phyloP scores from a whole-genome alignment of 1,140 invertebrate genomes.

The Lucilia sericata region DNA sequence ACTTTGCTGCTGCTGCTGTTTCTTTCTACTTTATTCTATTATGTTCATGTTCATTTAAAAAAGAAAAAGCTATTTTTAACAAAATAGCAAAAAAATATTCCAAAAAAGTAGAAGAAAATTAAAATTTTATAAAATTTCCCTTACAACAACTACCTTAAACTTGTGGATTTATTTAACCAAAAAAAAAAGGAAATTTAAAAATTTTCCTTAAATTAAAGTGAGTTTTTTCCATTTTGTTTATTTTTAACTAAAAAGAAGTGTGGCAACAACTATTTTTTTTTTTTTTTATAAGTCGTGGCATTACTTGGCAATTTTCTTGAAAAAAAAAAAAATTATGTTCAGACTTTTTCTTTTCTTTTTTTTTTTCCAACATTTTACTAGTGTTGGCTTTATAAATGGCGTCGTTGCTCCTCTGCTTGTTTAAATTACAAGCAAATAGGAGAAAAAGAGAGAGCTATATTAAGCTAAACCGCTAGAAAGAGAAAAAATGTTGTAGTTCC shows the following conservation, averaged over 20 bases:
- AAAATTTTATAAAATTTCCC: not conserved
- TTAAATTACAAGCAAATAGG: not conserved
- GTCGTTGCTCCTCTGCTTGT: not conserved
- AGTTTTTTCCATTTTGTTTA: too few relatives aligned
- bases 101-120: not conserved
- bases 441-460: not conserved
- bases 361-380: not conserved
- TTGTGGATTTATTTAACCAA: too few relatives aligned
- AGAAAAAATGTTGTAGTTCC: not conserved
- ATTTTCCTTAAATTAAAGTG: too few relatives aligned
- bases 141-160: too few relatives aligned
- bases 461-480: not conserved
- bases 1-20: constrained; percentile 9
- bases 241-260: not conserved
- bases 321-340: not conserved
- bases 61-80: not conserved
- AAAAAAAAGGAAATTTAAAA: too few relatives aligned
- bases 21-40: not conserved
- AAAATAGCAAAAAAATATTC: not conserved
- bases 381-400: constrained; percentile 7
- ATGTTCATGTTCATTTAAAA: not conserved
- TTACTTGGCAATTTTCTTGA: not conserved
- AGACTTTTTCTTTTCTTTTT: not conserved
- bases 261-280: not conserved
- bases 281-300: not conserved